Conservation (phyloP, 2,888 invertebrate genomes). For the Halictus quadricinctus region DNA sequence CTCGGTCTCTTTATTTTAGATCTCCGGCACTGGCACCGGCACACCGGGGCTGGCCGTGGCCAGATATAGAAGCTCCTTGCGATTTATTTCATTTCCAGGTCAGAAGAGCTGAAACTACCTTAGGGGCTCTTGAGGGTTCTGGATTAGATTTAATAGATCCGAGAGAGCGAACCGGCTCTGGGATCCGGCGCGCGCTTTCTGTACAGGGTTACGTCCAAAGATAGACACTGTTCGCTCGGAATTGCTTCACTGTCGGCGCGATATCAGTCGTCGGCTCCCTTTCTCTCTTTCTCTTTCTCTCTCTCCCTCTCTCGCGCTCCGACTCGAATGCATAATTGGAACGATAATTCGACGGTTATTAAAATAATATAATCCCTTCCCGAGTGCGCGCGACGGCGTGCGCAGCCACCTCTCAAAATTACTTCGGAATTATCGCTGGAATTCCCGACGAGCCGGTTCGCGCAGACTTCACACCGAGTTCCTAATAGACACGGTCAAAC, state of each 20-base stretch:
- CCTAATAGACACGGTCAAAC: slow-evolving; percentile 25
- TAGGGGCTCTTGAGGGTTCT: slow-evolving; percentile 45
- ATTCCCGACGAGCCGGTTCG: not conserved
- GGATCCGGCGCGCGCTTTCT: slow-evolving; percentile 29
- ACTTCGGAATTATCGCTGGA: slow-evolving; percentile 16
- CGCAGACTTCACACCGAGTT: slow-evolving; percentile 13
- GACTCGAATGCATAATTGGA: slow-evolving; percentile 1
- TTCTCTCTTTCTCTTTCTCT: no score
- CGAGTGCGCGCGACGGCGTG: not conserved
- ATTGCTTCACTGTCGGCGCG: slow-evolving; percentile 30
- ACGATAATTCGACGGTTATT: slow-evolving; percentile 17
- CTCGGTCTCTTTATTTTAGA: slow-evolving; percentile 38
- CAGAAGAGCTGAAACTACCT: slow-evolving; percentile 51
- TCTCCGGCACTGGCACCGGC: slow-evolving; percentile 1
- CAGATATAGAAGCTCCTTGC: slow-evolving; percentile 35
- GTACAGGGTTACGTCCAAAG: slow-evolving; percentile 40
- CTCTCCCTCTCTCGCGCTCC: not conserved
- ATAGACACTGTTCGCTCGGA: slow-evolving; percentile 41
- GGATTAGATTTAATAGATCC: slow-evolving; percentile 64
- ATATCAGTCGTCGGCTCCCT: not conserved
- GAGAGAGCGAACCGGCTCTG: not conserved
- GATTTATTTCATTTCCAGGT: slow-evolving; percentile 60
- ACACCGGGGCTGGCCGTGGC: not conserved
- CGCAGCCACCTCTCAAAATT: slow-evolving; percentile 2
- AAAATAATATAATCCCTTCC: slow-evolving; percentile 16